phyloP scores from a whole-genome alignment of 2,888 invertebrate genomes.

The Agrenia bidenticulata region DNA sequence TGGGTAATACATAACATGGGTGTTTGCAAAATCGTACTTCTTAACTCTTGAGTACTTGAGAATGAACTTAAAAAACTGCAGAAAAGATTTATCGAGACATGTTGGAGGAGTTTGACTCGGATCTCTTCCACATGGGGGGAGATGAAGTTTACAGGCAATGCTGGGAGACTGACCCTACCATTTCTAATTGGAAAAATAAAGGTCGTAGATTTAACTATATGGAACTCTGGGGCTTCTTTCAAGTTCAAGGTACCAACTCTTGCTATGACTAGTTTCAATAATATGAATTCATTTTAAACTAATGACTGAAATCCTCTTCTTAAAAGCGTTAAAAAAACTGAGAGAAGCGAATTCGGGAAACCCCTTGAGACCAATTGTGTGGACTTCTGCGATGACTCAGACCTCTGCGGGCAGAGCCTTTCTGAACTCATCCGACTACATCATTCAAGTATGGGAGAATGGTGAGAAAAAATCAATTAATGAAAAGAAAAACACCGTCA shows the following conservation, averaged over 20 bases:
- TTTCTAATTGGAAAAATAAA: not conserved
- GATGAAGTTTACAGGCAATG: slow-evolving; percentile 63
- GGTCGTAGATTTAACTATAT: slow-evolving; percentile 54
- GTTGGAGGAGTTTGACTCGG: slow-evolving; percentile 64
- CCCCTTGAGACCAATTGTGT: slow-evolving; percentile 68
- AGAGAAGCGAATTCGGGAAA: slow-evolving; percentile 61
- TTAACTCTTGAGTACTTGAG: too few species aligned
- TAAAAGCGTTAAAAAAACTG: slow-evolving; percentile 61
- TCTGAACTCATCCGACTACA: slow-evolving; percentile 71
- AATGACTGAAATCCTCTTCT: not conserved
- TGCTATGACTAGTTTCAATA: slow-evolving; percentile 56
- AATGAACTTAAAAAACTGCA: slow-evolving; percentile 1
- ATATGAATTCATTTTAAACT: not conserved
- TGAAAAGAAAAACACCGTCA: not conserved
- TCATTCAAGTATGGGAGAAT: slow-evolving; percentile 74
- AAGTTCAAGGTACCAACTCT: slow-evolving; percentile 41
- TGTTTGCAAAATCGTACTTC: too few species aligned
- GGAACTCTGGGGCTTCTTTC: slow-evolving; percentile 53
- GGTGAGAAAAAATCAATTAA: not conserved
- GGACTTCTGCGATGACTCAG: slow-evolving; percentile 79
- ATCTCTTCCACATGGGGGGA: slow-evolving; percentile 54
- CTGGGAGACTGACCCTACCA: slow-evolving; percentile 50
- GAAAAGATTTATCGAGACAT: slow-evolving; percentile 71
- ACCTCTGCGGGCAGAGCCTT: slow-evolving; percentile 65
- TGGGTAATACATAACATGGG: too few species aligned